Base-by-base conservation (phyloP, 2,797 vertebrate species). In the Acanthornis magna region DNA sequence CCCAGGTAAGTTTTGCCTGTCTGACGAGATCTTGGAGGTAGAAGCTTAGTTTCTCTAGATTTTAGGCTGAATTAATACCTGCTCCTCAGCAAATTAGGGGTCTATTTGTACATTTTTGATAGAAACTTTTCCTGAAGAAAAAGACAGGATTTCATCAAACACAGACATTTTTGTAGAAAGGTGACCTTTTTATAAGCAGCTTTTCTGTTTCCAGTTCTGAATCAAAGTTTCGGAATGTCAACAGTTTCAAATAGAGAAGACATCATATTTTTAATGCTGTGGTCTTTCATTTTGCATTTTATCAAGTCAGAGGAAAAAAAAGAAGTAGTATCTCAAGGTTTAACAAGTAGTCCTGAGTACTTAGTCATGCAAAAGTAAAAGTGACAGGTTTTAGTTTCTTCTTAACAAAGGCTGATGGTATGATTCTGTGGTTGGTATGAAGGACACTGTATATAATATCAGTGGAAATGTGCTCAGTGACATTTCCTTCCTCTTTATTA, bases 351-450 rank as follows among this genome's bases (percentile, higher is more conserved):
- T 43, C 51, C 54, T 70, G 36, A 73, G 65, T 22, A 79, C 45
- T 87, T 57, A 85, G 26, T 89, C 38, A 61, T 13, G 54, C 60
- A 83, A 67, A 85, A 87, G 85, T 77, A 91, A 83, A 89, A 81
- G 90, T 83, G 83, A 45, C 16, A 58, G 57, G 16, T 55, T 95
- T 88, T 81, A 78, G 70, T 88, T 88, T 94, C 88, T 86, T 13
- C 47, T 48, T 63, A 78, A 5, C 2, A 6, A 66, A 54, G 40
- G 30, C 36, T 72, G 43, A 57, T 50, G 43, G 55, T 25, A 78
- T 51, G 55, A 58, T 67, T 61, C 23, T 30, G 12, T 15, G 13
- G 22, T 32, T 26, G 11, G 16, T 77, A 26, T 8, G 30, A 68
- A 83, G 61, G 76, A 53, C 13, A 3, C 29, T 5, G 17, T 17